A percentile compares a stretch with the other conserved stretches of the same genome.
Conservation (phyloP, 2,797 vertebrate genomes). For the Coreius guichenoti region DNA sequence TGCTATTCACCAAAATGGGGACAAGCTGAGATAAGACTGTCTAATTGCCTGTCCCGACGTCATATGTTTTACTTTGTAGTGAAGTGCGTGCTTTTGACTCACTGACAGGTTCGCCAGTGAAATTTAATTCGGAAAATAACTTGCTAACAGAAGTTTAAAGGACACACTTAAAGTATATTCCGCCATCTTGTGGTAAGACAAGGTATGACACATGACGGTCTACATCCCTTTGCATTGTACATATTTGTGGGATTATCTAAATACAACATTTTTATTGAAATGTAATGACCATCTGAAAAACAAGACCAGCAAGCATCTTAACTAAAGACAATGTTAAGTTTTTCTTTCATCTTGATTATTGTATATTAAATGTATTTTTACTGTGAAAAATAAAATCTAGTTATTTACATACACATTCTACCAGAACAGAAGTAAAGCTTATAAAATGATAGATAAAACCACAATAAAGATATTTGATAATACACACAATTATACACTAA, state of each 20-base stretch:
- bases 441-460: background rate
- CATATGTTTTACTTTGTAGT: background rate
- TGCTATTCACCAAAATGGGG: background rate
- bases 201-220: background rate
- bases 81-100: background rate
- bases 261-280: background rate
- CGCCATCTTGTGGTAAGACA: background rate
- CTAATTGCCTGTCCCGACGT: no score
- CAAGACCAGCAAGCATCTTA: background rate
- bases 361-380: background rate
- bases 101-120: background rate
- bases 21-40: no score
- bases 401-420: constrained; percentile 4
- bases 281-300: background rate
- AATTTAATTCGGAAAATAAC: background rate
- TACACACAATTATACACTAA: background rate
- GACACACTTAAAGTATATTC: background rate
- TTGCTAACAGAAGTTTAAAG: background rate
- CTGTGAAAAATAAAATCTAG: background rate
- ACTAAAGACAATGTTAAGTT: background rate
- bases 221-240: background rate
- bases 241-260: background rate
- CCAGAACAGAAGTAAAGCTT: background rate
- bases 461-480: background rate
- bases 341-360: background rate